A percentile compares a stretch with the other conserved stretches of the same genome.
Evolutionary conservation across 2,888 invertebrate genomes (phyloP).

Genomic region (Heliconius aoede): DNA sequence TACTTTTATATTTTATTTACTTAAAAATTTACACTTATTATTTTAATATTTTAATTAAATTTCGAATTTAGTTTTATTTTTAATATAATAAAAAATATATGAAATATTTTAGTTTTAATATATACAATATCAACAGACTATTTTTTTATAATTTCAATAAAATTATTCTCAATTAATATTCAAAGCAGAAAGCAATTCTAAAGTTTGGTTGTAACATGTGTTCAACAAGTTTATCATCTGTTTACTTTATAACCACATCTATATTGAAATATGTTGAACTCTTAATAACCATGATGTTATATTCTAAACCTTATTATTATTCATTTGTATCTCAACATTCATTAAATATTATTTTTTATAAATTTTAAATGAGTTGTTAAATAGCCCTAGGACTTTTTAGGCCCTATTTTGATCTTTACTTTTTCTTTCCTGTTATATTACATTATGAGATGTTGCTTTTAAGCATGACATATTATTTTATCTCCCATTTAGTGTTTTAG

Average conservation of each 20-base stretch:
- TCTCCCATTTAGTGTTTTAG: background rate
- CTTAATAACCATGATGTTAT: background rate
- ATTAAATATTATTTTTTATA: background rate
- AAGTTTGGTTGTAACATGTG: slow-evolving; percentile 72
- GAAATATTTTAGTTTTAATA: background rate
- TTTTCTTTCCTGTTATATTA: background rate
- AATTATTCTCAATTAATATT: slow-evolving; percentile 48
- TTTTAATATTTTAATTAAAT: background rate
- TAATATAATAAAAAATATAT: background rate
- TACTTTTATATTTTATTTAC: background rate
- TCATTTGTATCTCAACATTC: background rate
- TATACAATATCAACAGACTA: too few species aligned
- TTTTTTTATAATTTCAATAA: background rate
- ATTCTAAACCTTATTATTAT: slow-evolving; percentile 10
- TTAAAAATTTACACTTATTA: background rate
- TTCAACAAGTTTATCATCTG: slow-evolving; percentile 62
- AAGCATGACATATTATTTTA: slow-evolving; percentile 11
- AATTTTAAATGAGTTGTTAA: background rate
- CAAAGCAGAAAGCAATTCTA: slow-evolving; percentile 54
- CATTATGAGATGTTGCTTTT: background rate
- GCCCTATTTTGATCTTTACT: background rate
- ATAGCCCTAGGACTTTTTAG: background rate
- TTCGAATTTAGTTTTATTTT: background rate
- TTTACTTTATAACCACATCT: slow-evolving; percentile 58
- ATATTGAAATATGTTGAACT: slow-evolving; percentile 42